Evolutionary conservation across 2,797 vertebrate genomes (phyloP).

Genomic region (Neomorphus geoffroyi): DNA sequence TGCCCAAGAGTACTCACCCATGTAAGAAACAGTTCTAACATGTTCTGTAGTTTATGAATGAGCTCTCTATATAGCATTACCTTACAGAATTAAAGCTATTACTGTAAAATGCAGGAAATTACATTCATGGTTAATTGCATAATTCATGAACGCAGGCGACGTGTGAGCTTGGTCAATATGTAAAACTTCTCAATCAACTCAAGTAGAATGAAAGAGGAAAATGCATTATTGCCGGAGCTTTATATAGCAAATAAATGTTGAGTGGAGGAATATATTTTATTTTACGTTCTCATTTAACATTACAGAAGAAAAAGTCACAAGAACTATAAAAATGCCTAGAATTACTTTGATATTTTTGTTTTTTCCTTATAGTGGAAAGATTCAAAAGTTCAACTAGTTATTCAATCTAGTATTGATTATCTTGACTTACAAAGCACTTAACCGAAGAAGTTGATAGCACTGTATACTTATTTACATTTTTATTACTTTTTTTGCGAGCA

Average conservation of each 20-base stretch:
- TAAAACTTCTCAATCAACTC: slow-evolving; percentile 55
- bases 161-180: slow-evolving; percentile 38
- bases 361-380: background rate
- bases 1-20: background rate
- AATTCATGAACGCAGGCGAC: slow-evolving; percentile 38
- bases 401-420: slow-evolving; percentile 34
- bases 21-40: background rate
- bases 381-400: slow-evolving; percentile 23
- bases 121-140: slow-evolving; percentile 34
- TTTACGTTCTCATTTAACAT: slow-evolving; percentile 35
- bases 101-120: slow-evolving; percentile 41
- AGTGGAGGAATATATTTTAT: background rate
- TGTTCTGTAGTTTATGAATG: slow-evolving; percentile 13
- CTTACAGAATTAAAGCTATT: slow-evolving; percentile 53
- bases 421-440: slow-evolving; percentile 28
- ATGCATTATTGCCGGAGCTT: slow-evolving; percentile 24
- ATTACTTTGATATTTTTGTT: background rate
- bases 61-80: background rate
- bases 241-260: slow-evolving; percentile 42
- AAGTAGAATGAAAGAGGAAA: slow-evolving; percentile 26
- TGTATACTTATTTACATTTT: slow-evolving; percentile 59
- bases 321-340: background rate
- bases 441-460: background rate
- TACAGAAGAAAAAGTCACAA: background rate
- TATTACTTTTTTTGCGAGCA: slow-evolving; percentile 52